A percentile compares a stretch with the other conserved stretches of the same genome.
phyloP scores from a whole-genome alignment of 2,113 vertebrate species.

The Calyptommatus sinebrachiatus region DNA sequence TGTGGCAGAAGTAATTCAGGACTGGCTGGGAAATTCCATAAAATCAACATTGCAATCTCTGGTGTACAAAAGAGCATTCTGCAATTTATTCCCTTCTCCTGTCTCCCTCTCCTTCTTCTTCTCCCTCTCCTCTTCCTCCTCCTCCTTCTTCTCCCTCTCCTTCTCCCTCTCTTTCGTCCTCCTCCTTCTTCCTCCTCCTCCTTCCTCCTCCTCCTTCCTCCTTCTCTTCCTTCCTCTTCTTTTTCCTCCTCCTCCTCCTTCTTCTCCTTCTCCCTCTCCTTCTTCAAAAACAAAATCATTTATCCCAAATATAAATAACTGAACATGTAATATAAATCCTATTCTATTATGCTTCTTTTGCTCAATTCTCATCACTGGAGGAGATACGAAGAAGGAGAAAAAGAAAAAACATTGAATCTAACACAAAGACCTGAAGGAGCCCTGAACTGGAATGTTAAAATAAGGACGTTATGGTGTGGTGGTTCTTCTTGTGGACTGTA shows the following conservation, averaged over 20 bases:
- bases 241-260: no score
- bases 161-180: no score
- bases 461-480: no score
- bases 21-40: not conserved
- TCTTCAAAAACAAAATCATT: not conserved
- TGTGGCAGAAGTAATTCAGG: not conserved
- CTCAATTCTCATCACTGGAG: slow-evolving; percentile 54
- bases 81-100: not conserved
- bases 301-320: slow-evolving; percentile 43
- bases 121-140: slow-evolving; percentile 24
- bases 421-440: slow-evolving; percentile 45
- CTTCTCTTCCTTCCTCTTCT: slow-evolving; percentile 16
- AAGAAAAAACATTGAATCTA: slow-evolving; percentile 28
- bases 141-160: slow-evolving; percentile 5
- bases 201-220: not conserved
- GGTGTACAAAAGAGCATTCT: not conserved
- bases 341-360: slow-evolving; percentile 55
- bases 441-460: slow-evolving; percentile 11
- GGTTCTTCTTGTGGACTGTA: slow-evolving; percentile 71
- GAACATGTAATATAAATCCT: slow-evolving; percentile 46
- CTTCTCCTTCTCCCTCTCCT: slow-evolving; percentile 8
- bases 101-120: not conserved
- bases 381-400: slow-evolving; percentile 56
- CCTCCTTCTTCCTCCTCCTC: slow-evolving; percentile 14
- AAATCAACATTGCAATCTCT: not conserved